Evolutionary conservation across 2,888 invertebrate species (phyloP).

Genomic region (Napeogenes sylphis): DNA sequence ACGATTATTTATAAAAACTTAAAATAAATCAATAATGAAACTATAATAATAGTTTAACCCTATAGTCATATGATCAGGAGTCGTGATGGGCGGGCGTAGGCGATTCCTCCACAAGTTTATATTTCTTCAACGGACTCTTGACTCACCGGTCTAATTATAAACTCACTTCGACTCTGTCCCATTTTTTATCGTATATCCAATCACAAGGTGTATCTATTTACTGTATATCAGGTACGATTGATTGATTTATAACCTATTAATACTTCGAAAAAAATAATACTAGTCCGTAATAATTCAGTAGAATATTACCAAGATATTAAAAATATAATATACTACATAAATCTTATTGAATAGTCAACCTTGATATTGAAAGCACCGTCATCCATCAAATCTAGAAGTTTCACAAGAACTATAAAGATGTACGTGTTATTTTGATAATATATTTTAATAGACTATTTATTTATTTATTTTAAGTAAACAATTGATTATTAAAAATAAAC

Average conservation of each 20-base stretch:
- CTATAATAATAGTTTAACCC: not conserved
- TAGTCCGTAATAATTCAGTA: too few relatives aligned
- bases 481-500: not conserved
- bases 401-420: too few relatives aligned
- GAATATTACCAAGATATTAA: too few relatives aligned
- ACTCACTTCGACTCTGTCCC: constrained; percentile 57
- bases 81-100: constrained; percentile 46
- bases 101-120: constrained; percentile 58
- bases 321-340: not conserved
- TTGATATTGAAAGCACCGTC: constrained; percentile 21
- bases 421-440: too few relatives aligned
- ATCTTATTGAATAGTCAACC: constrained; percentile 15
- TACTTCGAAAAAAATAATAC: too few relatives aligned
- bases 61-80: constrained; percentile 34
- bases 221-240: not conserved
- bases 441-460: too few relatives aligned
- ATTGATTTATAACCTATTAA: too few relatives aligned
- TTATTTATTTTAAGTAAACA: too few relatives aligned
- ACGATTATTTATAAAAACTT: not conserved
- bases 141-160: constrained; percentile 69
- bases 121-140: constrained; percentile 60
- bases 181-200: constrained; percentile 40
- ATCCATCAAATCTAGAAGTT: too few relatives aligned
- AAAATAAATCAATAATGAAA: not conserved
- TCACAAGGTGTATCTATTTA: constrained; percentile 26